Base-by-base conservation (phyloP, 2,113 vertebrate species). In the Bothrops jararaca region DNA sequence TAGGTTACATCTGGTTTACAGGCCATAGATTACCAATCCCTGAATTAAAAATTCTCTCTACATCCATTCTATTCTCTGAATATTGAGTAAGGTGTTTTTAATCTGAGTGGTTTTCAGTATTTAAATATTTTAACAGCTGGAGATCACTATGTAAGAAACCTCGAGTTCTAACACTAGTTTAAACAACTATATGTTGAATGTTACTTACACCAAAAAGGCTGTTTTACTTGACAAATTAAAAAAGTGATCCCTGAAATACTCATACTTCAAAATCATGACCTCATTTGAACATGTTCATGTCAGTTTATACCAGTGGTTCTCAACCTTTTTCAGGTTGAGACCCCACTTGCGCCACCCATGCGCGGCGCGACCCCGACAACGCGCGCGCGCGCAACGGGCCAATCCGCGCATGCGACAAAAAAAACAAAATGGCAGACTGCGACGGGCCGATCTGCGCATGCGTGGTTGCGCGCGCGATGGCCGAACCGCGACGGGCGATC, bases 201-300 rank as follows among this genome's bases (percentile, higher is more conserved):
- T 39, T 5, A 58, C n/a, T 48, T 50, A 57, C 7, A 92, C 11
- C 23, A 85, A 7, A 86, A 69, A 39, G 4, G 0, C 13, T 39
- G 89, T 94, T 89, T 94, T 50, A 5, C 1, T 88, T 94, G 87
- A 8, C 94, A 85, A 93, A 50, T 91, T 95, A 29, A 6, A n/a
- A 90, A 88, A 90, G 20, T 29, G 60, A 29, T 34, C 29, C 4
- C 10, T 23, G 13, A 23, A 34, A 74, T 74, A 52, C 45, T 57
- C 34, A 39, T 12, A 89, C 15, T 69, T 50, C 58, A 90, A 29
- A 69, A 90, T 4, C 42, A 52, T 64, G 23, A 56, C 52, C 15
- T 5, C 39, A 45, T 69, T 64, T 90, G 48, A 60, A 22, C 53
- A 69, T 64, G 39, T 64, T 64, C 4, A 48, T 60, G 29, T 53